These are phyloP conservation scores for Falco biarmicus DNA, from an alignment of 2,797 vertebrate genomes.

Conservation along the genomic window DNA sequence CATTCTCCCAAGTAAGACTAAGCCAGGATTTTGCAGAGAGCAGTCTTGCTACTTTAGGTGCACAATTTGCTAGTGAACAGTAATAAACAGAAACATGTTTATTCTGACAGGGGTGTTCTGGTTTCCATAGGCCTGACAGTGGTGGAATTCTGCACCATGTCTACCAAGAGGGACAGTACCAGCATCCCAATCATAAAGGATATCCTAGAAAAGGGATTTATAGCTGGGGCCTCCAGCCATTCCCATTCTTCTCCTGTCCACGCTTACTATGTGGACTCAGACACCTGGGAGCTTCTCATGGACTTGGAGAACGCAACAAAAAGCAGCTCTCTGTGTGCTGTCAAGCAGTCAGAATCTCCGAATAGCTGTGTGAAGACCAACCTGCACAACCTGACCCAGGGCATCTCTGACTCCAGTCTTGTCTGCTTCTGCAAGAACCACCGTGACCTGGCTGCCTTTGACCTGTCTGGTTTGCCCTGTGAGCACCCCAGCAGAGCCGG, in stretches of 20 bases:
- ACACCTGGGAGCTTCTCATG: not conserved
- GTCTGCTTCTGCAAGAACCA: conserved; percentile 43
- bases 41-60: not conserved
- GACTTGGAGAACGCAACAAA: not conserved
- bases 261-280: not conserved
- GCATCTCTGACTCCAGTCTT: not conserved
- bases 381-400: not conserved
- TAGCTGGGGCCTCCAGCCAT: not conserved
- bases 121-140: not conserved
- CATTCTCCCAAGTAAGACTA: not conserved
- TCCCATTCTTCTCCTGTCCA: not conserved
- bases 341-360: not conserved
- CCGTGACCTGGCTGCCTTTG: not conserved
- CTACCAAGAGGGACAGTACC: not conserved
- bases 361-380: not conserved
- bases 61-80: not conserved
- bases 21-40: not conserved
- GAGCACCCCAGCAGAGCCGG: not conserved
- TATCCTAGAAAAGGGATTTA: conserved; percentile 60
- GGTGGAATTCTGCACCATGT: not conserved
- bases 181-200: conserved; percentile 46
- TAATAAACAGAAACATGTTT: not conserved
- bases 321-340: not conserved
- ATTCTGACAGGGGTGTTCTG: not conserved
- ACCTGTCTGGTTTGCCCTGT: conserved; percentile 27